Evolutionary conservation across 2,888 invertebrate genomes (phyloP).

Genomic region (Dione juno): DNA sequence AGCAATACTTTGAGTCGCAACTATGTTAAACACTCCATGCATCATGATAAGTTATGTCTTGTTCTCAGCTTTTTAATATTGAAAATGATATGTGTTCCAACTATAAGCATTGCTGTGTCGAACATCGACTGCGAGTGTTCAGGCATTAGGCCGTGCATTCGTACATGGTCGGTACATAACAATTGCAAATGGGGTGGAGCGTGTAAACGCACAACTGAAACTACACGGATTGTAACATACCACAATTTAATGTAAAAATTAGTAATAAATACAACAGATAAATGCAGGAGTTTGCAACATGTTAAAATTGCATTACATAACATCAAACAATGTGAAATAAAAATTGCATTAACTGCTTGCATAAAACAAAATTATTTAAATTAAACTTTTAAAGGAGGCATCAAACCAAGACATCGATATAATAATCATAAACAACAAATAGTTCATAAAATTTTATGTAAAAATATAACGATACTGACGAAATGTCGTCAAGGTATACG

Average conservation of each 20-base stretch:
- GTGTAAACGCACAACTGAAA: constrained; percentile 78
- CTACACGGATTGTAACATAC: constrained; percentile 86
- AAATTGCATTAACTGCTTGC: constrained; percentile 84
- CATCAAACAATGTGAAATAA: constrained; percentile 84
- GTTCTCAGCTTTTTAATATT: neutral
- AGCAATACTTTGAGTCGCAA: constrained; percentile 46
- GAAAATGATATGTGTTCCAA: constrained; percentile 35
- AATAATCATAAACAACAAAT: constrained; percentile 79
- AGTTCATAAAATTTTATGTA: constrained; percentile 80
- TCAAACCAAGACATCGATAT: constrained; percentile 81
- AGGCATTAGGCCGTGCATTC: constrained; percentile 51
- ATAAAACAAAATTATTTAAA: constrained; percentile 83
- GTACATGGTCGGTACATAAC: constrained; percentile 48
- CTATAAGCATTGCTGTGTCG: constrained; percentile 47
- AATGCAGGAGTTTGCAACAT: constrained; percentile 86
- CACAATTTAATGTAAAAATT: constrained; percentile 89
- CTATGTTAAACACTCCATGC: constrained; percentile 41
- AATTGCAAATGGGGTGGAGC: constrained; percentile 65
- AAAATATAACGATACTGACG: constrained; percentile 76
- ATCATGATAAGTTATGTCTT: constrained; percentile 24
- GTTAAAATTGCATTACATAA: constrained; percentile 84
- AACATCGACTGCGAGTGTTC: constrained; percentile 46
- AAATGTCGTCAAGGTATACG: constrained; percentile 73
- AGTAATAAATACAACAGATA: constrained; percentile 87
- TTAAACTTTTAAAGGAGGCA: constrained; percentile 82